A percentile compares a stretch with the other conserved stretches of the same genome.
These are phyloP conservation scores for Microcebus griseorufus DNA, from an alignment of 2,113 vertebrate genomes.

Conservation along the genomic window DNA sequence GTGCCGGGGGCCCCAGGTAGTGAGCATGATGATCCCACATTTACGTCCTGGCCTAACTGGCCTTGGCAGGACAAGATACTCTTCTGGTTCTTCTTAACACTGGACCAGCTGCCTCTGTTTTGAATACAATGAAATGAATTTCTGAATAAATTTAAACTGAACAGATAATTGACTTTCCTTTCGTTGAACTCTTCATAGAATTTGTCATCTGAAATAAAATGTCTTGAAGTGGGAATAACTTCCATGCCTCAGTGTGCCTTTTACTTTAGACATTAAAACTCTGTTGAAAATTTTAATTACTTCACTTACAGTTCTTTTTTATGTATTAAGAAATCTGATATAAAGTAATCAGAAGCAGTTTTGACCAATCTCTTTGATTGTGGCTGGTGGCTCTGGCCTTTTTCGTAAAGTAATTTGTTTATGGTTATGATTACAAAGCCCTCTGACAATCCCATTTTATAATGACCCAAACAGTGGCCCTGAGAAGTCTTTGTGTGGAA, in stretches of 20 bases:
- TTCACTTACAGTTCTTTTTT: neutral
- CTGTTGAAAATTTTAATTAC: neutral
- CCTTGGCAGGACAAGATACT: neutral
- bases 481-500: conserved; percentile 51
- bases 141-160: neutral
- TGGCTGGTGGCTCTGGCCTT: neutral
- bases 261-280: neutral
- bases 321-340: conserved; percentile 2
- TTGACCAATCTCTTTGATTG: conserved; percentile 47
- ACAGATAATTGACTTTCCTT: neutral
- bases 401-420: conserved; percentile 63
- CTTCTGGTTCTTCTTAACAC: neutral
- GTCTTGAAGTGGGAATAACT: neutral
- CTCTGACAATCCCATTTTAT: conserved; percentile 27
- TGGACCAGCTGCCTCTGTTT: neutral
- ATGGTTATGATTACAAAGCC: conserved; percentile 31
- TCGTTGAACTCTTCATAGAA: conserved; percentile 20
- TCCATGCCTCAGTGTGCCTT: neutral
- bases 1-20: neutral
- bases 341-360: conserved; percentile 26
- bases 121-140: neutral
- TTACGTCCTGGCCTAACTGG: neutral
- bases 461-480: conserved; percentile 6
- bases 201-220: conserved; percentile 1
- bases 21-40: neutral